phyloP scores from a whole-genome alignment of 2,888 invertebrate genomes.

The Meta bourneti region DNA sequence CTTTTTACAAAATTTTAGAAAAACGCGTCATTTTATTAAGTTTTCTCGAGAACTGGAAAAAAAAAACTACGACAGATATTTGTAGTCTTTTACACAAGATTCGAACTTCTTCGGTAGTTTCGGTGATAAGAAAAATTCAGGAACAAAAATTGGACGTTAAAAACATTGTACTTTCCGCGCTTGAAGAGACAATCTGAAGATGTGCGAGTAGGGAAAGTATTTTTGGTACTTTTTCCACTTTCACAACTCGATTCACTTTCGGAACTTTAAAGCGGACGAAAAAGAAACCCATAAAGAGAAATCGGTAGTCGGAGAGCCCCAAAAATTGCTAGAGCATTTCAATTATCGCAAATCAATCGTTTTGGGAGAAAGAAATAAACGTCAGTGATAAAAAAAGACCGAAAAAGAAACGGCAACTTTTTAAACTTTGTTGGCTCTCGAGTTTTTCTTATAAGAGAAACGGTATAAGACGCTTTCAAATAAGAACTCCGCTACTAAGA shows the following conservation, averaged over 20 bases:
- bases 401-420: slow-evolving; percentile 11
- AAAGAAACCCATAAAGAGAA: neutral
- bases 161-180: neutral
- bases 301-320: neutral
- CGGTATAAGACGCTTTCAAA: slow-evolving; percentile 24
- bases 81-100: too few species aligned
- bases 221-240: slow-evolving; percentile 13
- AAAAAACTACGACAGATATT: too few species aligned
- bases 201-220: slow-evolving; percentile 1
- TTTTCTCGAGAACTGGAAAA: too few species aligned
- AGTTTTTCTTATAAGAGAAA: slow-evolving; percentile 27
- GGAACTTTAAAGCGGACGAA: slow-evolving; percentile 27
- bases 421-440: slow-evolving; percentile 22
- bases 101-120: too few species aligned
- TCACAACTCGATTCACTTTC: slow-evolving; percentile 29
- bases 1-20: too few species aligned
- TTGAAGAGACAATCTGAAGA: slow-evolving; percentile 8
- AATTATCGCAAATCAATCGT: slow-evolving; percentile 76
- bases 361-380: slow-evolving; percentile 46
- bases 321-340: slow-evolving; percentile 64
- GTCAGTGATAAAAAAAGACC: neutral
- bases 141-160: neutral
- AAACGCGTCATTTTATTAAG: too few species aligned
- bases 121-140: neutral
- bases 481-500: neutral